Conservation (phyloP, 2,797 vertebrate genomes). For the Brachyrhaphis roseni region DNA sequence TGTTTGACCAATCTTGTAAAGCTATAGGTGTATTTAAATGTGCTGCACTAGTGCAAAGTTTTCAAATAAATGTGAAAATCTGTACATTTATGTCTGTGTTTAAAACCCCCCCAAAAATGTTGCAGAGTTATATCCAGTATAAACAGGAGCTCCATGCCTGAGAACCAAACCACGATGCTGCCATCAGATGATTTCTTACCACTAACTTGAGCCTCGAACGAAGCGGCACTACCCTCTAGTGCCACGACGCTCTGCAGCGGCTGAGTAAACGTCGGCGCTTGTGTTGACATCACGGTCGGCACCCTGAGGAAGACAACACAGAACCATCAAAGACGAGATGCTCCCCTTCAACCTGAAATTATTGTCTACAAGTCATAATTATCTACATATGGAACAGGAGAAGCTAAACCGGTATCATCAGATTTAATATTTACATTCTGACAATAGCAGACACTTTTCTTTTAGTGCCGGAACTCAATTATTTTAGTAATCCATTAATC, state of each 20-base stretch:
- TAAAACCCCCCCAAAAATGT: too few relatives aligned
- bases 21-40: too few relatives aligned
- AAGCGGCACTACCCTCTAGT: conserved; percentile 99
- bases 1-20: too few relatives aligned
- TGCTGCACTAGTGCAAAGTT: too few relatives aligned
- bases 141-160: too few relatives aligned
- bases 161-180: too few relatives aligned
- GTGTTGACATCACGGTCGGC: conserved; percentile 91
- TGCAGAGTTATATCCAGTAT: too few relatives aligned
- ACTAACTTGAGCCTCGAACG: conserved; percentile 97
- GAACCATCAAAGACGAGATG: conserved; percentile 1
- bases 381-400: neutral
- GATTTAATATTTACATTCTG: neutral
- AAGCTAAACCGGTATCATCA: neutral
- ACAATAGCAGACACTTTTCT: neutral
- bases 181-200: conserved; percentile 82
- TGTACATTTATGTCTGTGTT: too few relatives aligned
- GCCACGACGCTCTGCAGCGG: conserved; percentile 93
- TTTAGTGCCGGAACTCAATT: neutral
- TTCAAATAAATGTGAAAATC: too few relatives aligned
- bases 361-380: neutral
- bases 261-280: conserved; percentile 96
- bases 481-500: too few relatives aligned
- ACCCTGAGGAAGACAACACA: conserved; percentile 81
- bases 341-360: conserved; percentile 1